A percentile compares a stretch with the other conserved stretches of the same genome.
Evolutionary conservation across 2,113 vertebrate genomes (phyloP).

Genomic region (Cololabis saira): DNA sequence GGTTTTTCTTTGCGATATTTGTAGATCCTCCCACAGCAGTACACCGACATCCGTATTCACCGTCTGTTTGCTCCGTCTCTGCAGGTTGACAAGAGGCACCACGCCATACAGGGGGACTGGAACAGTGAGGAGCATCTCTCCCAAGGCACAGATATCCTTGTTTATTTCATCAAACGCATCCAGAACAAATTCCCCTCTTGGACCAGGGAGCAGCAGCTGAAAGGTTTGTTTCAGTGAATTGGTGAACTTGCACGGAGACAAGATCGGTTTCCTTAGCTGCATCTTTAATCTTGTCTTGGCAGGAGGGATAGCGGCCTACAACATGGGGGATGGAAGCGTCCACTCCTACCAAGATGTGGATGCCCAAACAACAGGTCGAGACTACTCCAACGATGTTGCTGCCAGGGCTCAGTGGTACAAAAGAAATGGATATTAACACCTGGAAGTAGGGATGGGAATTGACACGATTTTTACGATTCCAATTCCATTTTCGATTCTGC

Average conservation of each 20-base stretch:
- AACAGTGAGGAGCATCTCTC: constrained; percentile 14
- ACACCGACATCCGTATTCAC: background rate
- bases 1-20: too few species aligned
- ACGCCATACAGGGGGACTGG: background rate
- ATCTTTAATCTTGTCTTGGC: constrained; percentile 2
- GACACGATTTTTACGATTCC: too few species aligned
- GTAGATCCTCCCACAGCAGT: background rate
- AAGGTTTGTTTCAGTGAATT: constrained; percentile 50
- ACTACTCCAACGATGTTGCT: constrained; percentile 65
- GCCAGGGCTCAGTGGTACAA: constrained; percentile 69
- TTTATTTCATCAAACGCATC: background rate
- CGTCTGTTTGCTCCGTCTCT: fast-evolving
- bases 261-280: background rate
- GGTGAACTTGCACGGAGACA: background rate
- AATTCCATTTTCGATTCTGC: too few species aligned
- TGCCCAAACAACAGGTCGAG: constrained; percentile 6
- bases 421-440: background rate
- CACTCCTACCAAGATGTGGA: constrained; percentile 14
- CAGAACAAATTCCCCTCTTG: background rate
- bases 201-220: constrained; percentile 43
- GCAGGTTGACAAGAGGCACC: constrained; percentile 8
- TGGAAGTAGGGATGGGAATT: too few species aligned
- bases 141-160: constrained; percentile 6
- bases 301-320: constrained; percentile 65
- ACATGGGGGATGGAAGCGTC: constrained; percentile 23